phyloP scores from a whole-genome alignment of 2,113 vertebrate species.

The Trogon surrucura region DNA sequence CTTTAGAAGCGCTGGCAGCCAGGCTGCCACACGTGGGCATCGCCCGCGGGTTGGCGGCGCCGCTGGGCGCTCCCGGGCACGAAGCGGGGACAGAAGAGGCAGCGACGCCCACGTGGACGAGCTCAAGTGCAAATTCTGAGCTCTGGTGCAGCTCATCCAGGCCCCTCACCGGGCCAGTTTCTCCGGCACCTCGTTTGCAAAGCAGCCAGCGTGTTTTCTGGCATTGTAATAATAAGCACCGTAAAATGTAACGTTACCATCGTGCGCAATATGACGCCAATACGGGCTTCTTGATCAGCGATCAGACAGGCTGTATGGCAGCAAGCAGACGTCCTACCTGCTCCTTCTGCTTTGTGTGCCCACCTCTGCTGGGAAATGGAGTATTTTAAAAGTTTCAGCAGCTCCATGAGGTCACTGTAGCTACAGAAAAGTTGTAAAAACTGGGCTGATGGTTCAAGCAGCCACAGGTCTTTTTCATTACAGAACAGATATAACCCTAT shows the following conservation, averaged over 20 bases:
- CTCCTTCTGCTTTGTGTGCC: background rate
- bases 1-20: background rate
- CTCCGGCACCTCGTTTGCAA: background rate
- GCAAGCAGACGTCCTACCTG: background rate
- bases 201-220: fast-evolving
- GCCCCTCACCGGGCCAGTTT: background rate
- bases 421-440: constrained; percentile 44
- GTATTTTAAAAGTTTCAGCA: constrained; percentile 7
- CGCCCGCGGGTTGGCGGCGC: fast-evolving
- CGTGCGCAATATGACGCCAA: background rate
- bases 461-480: constrained; percentile 75
- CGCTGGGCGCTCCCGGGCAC: background rate
- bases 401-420: constrained; percentile 48
- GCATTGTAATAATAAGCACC: background rate
- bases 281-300: background rate
- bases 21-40: fast-evolving
- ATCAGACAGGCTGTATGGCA: background rate
- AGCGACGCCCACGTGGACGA: fast-evolving
- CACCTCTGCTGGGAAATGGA: background rate
- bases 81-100: background rate
- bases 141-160: background rate
- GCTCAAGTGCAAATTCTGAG: background rate
- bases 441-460: constrained; percentile 32
- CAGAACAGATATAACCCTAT: constrained; percentile 67
- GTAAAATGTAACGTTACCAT: fast-evolving